These are phyloP conservation scores for Cremastinae sp. DNA, from an alignment of 2,888 invertebrate species.

Conservation along the genomic window DNA sequence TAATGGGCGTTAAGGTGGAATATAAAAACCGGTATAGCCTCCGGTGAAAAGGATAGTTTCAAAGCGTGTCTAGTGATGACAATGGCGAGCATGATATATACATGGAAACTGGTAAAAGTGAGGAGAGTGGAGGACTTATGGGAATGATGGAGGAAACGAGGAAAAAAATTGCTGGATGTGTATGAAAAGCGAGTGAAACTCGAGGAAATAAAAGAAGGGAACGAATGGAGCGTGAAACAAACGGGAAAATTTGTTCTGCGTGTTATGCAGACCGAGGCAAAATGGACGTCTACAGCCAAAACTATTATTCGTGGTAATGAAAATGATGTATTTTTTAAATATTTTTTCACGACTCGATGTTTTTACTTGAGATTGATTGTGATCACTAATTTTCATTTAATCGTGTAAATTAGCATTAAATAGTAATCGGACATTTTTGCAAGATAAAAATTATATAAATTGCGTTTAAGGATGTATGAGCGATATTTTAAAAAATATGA, in stretches of 20 bases:
- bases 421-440: too few species aligned
- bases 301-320: too few species aligned
- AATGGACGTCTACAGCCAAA: too few species aligned
- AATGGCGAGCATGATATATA: conserved; percentile 63
- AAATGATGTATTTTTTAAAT: too few species aligned
- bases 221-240: conserved; percentile 48
- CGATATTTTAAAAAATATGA: too few species aligned
- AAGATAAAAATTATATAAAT: too few species aligned
- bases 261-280: too few species aligned
- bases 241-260: conserved; percentile 26
- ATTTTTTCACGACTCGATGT: too few species aligned
- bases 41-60: conserved; percentile 71
- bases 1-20: conserved; percentile 55
- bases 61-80: conserved; percentile 70
- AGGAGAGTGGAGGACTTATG: conserved; percentile 6
- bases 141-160: conserved; percentile 62
- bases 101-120: conserved; percentile 56
- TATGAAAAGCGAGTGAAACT: conserved; percentile 56
- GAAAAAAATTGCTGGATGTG: conserved; percentile 38
- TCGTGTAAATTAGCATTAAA: too few species aligned
- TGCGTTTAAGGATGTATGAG: too few species aligned
- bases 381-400: too few species aligned
- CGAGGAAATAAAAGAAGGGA: conserved; percentile 58
- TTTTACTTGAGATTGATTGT: too few species aligned
- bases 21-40: conserved; percentile 60